A percentile compares a stretch with the other conserved stretches of the same genome.
These are phyloP conservation scores for Lithophane semibrunnea DNA, from an alignment of 2,888 invertebrate genomes.

Conservation along the genomic window DNA sequence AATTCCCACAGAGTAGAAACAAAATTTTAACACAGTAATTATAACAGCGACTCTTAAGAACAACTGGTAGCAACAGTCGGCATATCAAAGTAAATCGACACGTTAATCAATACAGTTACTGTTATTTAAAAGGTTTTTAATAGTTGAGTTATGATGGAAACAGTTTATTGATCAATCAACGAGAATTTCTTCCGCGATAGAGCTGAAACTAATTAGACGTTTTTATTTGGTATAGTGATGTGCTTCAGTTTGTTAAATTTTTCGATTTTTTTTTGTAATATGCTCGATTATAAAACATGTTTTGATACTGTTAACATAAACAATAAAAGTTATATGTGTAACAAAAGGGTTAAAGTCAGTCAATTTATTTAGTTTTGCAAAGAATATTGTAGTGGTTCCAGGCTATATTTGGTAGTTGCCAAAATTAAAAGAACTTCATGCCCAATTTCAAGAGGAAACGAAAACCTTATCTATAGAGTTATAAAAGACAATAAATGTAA, in stretches of 20 bases:
- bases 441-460: background rate
- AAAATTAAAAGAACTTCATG: background rate
- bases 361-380: background rate
- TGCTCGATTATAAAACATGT: background rate
- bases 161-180: conserved; percentile 79
- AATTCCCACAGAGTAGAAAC: conserved; percentile 44
- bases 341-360: background rate
- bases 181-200: conserved; percentile 72
- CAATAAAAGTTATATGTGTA: background rate
- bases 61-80: conserved; percentile 56
- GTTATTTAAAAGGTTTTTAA: conserved; percentile 71
- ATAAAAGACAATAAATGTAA: background rate
- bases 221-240: conserved; percentile 57
- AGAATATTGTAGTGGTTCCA: too few relatives aligned
- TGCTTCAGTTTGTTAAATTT: conserved; percentile 3
- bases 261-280: background rate
- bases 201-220: conserved; percentile 70
- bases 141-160: conserved; percentile 73
- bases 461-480: background rate
- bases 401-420: background rate
- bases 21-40: conserved; percentile 56
- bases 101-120: conserved; percentile 64
- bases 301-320: background rate
- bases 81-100: conserved; percentile 62
- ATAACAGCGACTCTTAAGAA: conserved; percentile 44